Evolutionary conservation across 2,888 invertebrate species (phyloP).

Genomic region (Caenorhabditis japonica): DNA sequence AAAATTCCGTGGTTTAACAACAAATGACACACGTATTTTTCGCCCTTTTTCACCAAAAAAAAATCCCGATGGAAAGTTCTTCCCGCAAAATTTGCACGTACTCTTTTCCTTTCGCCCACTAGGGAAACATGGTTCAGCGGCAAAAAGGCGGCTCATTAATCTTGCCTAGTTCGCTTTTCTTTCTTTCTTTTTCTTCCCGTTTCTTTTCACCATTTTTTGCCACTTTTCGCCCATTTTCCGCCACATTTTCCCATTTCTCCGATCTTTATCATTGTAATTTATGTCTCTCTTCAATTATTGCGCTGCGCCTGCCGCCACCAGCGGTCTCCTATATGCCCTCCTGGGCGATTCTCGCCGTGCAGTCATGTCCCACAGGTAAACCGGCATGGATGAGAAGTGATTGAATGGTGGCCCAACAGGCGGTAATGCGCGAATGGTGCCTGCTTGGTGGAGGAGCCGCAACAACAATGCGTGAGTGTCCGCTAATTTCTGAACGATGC

Average conservation of each 20-base stretch:
- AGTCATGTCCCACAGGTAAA: conserved; percentile 68
- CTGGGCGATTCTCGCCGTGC: conserved; percentile 10
- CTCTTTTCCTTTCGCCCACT: no score
- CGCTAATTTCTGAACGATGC: no score
- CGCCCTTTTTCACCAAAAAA: neutral
- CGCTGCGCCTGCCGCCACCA: conserved; percentile 7
- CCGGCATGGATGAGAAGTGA: no score
- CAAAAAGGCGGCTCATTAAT: conserved; percentile 49
- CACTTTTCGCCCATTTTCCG: conserved; percentile 9
- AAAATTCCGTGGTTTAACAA: no score
- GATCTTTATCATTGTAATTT: conserved; percentile 28
- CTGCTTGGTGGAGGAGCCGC: no score
- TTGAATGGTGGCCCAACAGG: no score
- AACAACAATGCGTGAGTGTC: no score
- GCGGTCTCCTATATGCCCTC: conserved; percentile 4
- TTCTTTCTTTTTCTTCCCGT: conserved; percentile 4
- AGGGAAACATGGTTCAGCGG: conserved; percentile 30
- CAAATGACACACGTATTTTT: no score
- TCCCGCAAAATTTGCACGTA: no score
- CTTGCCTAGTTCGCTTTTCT: conserved; percentile 52
- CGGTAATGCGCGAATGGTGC: no score
- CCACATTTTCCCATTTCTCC: neutral
- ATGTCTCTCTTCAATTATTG: conserved; percentile 14
- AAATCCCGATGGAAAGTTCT: conserved; percentile 7
- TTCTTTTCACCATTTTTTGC: conserved; percentile 1